Base-by-base conservation (phyloP, 1,140 invertebrate genomes). In the Brachionus calyciflorus region DNA sequence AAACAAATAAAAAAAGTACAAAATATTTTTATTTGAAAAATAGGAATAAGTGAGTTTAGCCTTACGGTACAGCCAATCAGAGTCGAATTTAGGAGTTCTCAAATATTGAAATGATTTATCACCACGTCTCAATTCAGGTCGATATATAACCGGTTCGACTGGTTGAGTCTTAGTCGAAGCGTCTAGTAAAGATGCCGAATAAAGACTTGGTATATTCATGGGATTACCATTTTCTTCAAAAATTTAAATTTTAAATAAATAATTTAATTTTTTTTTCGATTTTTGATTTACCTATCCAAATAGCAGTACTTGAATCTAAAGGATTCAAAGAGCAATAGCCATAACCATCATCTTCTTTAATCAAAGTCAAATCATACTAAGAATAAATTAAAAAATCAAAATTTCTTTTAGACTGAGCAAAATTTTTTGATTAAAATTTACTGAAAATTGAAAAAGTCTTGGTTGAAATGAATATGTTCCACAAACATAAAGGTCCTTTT, bases 311-410 rank as follows among this genome's bases (percentile, higher is more conserved):
- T 4, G 49, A 55, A 30, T 76, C 49, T 2, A 55, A 19, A 28
- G 73, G 73, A 41, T 76, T 55, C 4, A 55, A 26, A 5, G 73
- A 76, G 40, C 73, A 76, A 57, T 57, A 57, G n/a, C 73, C 73
- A 51, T 55, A 76, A n/a, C 73, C 73, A 46, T 76, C 73, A 37
- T 73, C 69, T 73, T 73, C 69, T 53, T 73, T 73, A 53, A 73
- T 55, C 19, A 73, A 21, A 10, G 10, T 51, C 69, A 73, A 73
- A 37, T 73, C 69, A 40, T 73, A 55, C 60, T 65, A n/a, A n/a
- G n/a, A n/a, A n/a, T n/a, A n/a, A n/a, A n/a, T 65, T 26, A 44
- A 28, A 24, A 19, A 21, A n/a, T 44, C 5, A 21, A 1, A 24
- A 2, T 6, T 10, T 12, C 2, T 30, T 30, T 44, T 19, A 14